Base-by-base conservation (phyloP, 2,113 vertebrate genomes). In the Oryzias curvinotus region DNA sequence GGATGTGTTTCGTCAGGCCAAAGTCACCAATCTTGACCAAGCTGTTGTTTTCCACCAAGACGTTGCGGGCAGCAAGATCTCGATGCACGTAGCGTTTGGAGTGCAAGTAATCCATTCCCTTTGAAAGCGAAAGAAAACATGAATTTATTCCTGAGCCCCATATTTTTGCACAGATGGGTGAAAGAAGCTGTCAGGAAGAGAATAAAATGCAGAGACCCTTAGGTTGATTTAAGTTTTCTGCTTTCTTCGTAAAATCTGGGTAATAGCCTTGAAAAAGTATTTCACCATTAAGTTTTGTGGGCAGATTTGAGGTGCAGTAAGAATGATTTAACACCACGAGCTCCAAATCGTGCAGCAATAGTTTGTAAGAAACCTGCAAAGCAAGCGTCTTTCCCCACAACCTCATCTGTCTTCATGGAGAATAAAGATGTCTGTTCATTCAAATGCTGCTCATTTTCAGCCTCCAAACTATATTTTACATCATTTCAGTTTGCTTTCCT, bases 71-170 rank as follows among this genome's bases (percentile, higher is more conserved):
- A 0, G 96, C 96, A 4, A 98, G 87, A 76, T 98, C 96, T 66
- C 96, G 83, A 68, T 98, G 96, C 51, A 98, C 89, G 25, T 96
- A 98, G 53, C 92, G 92, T 67, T 92, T 88, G 0, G 88, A 87
- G 16, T 97, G 95, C 51, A 98, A 90, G 75, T 98, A 98, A 10
- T 94, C 91, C 96, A 98, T 98, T 26, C 95, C 96, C 96, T 98
- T 82, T 14, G 14, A 69, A 68, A 36, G 15, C 69, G 26, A 45
- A 46, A 14, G 52, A 51, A 4, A 36, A 26, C 16, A 15, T 36
- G 42, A 7, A 60, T 60, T 43, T 25, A 4, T 44, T 44, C 56
- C 3, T 4, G 52, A 0, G 2, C 14, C 13, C 14, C 7, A 51
- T 51, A 14, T 48, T 48, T 48, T 18, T 12, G 6, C 47, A 48